These are phyloP conservation scores for Bursaphelenchus okinawaensis DNA, from an alignment of 2,888 invertebrate genomes.

Conservation along the genomic window DNA sequence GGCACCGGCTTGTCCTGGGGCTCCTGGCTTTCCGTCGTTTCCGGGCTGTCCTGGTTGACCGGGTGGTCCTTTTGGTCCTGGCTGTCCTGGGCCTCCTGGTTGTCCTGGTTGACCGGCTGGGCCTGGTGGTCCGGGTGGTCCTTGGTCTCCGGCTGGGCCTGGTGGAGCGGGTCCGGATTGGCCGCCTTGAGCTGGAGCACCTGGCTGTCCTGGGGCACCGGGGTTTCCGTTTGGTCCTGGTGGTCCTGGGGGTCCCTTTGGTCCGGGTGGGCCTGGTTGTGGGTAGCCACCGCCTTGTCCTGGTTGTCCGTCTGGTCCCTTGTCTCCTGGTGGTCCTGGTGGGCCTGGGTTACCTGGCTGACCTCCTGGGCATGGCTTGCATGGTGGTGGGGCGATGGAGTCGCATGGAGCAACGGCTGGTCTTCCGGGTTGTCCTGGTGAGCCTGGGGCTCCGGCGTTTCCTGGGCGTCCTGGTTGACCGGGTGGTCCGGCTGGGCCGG, in stretches of 20 bases:
- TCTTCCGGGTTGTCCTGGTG: constrained; percentile 27
- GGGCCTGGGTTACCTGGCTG: constrained; percentile 25
- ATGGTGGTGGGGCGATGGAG: not conserved
- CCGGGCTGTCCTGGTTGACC: constrained; percentile 10
- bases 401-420: constrained; percentile 27
- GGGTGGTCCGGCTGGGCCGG: constrained; percentile 33
- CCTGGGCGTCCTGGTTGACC: constrained; percentile 36
- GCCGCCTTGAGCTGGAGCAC: constrained; percentile 15
- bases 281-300: constrained; percentile 26
- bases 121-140: constrained; percentile 19
- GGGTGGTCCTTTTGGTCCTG: constrained; percentile 14
- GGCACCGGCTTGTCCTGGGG: too few relatives aligned
- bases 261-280: constrained; percentile 19
- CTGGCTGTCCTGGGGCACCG: constrained; percentile 27
- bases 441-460: constrained; percentile 22
- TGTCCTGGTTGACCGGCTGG: constrained; percentile 20
- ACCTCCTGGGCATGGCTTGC: constrained; percentile 20
- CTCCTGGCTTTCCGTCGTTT: constrained; percentile 10
- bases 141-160: constrained; percentile 15
- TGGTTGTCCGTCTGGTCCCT: constrained; percentile 36
- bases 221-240: constrained; percentile 24
- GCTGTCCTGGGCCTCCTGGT: constrained; percentile 10
- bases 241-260: constrained; percentile 15
- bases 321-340: constrained; percentile 35
- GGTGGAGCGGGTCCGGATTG: constrained; percentile 16